Evolutionary conservation across 2,113 vertebrate genomes (phyloP).

Genomic region (Indicator maculatus): DNA sequence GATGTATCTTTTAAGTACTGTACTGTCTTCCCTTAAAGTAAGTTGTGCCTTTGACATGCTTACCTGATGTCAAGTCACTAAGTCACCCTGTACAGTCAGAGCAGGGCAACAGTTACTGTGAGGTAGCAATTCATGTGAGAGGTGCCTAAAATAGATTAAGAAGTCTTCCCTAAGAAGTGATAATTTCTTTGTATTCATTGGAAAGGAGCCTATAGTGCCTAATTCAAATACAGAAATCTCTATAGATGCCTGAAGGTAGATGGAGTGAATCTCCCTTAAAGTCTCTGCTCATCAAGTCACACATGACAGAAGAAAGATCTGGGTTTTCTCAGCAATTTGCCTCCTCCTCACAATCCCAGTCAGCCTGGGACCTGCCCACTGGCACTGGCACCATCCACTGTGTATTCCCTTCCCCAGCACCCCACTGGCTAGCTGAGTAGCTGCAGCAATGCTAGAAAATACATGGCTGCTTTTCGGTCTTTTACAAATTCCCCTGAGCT

Average conservation of each 20-base stretch:
- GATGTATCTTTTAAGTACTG: not conserved
- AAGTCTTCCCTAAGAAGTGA: not conserved
- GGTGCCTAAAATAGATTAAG: not conserved
- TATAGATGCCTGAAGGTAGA: not conserved
- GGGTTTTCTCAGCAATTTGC: not conserved
- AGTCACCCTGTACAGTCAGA: not conserved
- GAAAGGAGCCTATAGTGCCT: not conserved
- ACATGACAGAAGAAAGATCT: not conserved
- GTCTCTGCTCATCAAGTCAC: not conserved
- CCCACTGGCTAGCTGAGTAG: not conserved
- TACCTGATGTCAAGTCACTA: not conserved
- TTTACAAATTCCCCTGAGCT: not conserved
- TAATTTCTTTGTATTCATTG: not conserved
- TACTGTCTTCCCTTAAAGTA: not conserved
- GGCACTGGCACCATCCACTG: rapidly evolving
- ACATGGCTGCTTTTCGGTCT: rapidly evolving
- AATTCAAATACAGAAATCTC: not conserved
- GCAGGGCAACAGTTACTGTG: not conserved
- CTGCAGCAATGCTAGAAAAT: not conserved
- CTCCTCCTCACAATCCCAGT: not conserved
- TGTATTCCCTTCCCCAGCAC: not conserved
- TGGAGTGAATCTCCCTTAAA: not conserved
- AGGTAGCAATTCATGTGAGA: not conserved
- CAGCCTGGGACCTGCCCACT: not conserved
- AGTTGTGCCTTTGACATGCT: not conserved